Evolutionary conservation across 2,113 vertebrate genomes (phyloP).

Genomic region (Istiophorus platypterus): DNA sequence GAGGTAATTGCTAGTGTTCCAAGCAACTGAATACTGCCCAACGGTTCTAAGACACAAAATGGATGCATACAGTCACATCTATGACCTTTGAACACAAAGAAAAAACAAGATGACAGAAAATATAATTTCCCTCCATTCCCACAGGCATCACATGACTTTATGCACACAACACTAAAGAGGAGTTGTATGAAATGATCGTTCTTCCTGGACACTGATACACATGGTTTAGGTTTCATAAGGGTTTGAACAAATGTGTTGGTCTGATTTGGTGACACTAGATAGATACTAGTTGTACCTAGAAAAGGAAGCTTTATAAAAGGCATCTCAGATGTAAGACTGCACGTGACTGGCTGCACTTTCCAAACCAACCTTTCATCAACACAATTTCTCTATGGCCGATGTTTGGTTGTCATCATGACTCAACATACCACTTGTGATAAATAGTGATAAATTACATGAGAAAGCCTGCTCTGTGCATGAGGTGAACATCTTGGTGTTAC

Average conservation of each 20-base stretch:
- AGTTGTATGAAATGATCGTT: not conserved
- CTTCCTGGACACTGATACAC: conserved; percentile 8
- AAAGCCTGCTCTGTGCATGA: conserved; percentile 29
- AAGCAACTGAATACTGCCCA: conserved; percentile 77
- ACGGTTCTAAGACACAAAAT: conserved; percentile 67
- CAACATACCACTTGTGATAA: conserved; percentile 31
- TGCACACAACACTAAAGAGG: conserved; percentile 35
- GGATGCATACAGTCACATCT: conserved; percentile 50
- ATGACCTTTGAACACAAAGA: conserved; percentile 38
- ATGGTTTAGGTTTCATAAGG: not conserved
- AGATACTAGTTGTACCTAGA: not conserved
- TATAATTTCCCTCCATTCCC: conserved; percentile 28
- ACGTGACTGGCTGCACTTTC: conserved; percentile 53
- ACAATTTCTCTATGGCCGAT: conserved; percentile 20
- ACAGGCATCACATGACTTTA: conserved; percentile 26
- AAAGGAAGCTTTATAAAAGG: conserved; percentile 31
- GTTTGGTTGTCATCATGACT: conserved; percentile 15
- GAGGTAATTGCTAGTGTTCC: conserved; percentile 91
- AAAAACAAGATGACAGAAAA: conserved; percentile 10
- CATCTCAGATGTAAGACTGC: conserved; percentile 61
- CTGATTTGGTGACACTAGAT: not conserved
- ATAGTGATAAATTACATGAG: conserved; percentile 30
- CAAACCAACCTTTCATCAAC: conserved; percentile 27
- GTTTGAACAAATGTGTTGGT: not conserved
- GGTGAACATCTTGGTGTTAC: conserved; percentile 15